A percentile compares a stretch with the other conserved stretches of the same genome.
phyloP scores from a whole-genome alignment of 1,140 invertebrate species.

The Trichogramma pretiosum region DNA sequence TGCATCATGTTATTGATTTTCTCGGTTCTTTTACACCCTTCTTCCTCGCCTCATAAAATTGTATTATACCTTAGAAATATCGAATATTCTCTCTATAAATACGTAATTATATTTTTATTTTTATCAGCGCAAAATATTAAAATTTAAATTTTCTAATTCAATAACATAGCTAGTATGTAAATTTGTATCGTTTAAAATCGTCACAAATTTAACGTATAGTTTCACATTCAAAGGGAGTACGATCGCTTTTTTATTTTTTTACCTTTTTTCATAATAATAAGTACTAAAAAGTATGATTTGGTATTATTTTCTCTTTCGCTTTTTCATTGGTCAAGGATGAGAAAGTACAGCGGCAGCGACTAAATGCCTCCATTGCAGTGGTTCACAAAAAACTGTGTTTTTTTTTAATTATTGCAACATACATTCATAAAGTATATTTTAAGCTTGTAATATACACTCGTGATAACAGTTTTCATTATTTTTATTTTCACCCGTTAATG shows the following conservation, averaged over 20 bases:
- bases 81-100: slow-evolving; percentile 8
- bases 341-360: too few relatives aligned
- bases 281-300: slow-evolving; percentile 1
- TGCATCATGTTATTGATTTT: not conserved
- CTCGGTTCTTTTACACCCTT: not conserved
- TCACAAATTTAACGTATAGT: slow-evolving; percentile 10
- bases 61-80: slow-evolving; percentile 10
- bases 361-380: too few relatives aligned
- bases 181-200: slow-evolving; percentile 12
- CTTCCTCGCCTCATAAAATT: slow-evolving; percentile 5
- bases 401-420: slow-evolving; percentile 15
- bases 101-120: slow-evolving; percentile 1
- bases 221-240: slow-evolving; percentile 5
- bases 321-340: slow-evolving; percentile 8
- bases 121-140: slow-evolving; percentile 15
- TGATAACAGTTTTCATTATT: slow-evolving; percentile 18
- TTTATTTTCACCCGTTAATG: slow-evolving; percentile 7
- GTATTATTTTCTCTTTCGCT: slow-evolving; percentile 10
- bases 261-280: too few relatives aligned
- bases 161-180: slow-evolving; percentile 16
- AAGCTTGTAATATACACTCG: slow-evolving; percentile 18
- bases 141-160: slow-evolving; percentile 14
- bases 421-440: slow-evolving; percentile 17
- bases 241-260: too few relatives aligned
- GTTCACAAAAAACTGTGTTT: too few relatives aligned